Evolutionary conservation across 2,797 vertebrate genomes (phyloP), one percentile per base, ranked within the genome.

Genomic region (Halcyon leucocephala): DNA sequence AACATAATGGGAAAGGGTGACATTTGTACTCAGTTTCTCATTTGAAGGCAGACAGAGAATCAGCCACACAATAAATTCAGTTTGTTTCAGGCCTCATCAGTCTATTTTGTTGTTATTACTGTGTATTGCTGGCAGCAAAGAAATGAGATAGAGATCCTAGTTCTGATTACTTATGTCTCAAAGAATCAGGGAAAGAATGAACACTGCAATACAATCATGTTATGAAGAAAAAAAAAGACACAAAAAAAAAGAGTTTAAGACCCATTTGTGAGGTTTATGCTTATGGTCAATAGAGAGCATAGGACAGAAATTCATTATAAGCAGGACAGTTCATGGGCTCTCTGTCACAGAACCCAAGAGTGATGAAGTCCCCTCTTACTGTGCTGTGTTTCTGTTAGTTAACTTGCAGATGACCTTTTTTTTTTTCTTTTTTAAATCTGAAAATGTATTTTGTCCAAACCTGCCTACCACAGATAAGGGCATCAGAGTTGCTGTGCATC

Each of bases 61-160:
- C 52, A 67, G 49, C 10, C 70, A 85, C 39, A 46, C 52, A 83
- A 67, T 39, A 89, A 91, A 87, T 17, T 33, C 37, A 67, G 48
- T 87, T 89, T 95, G n/a, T 74, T 71, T 82, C 72, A 91, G 44
- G 39, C 51, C 42, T 84, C 79, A 94, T 90, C 66, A 84, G 33
- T 79, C 35, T 86, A 13, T 84, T 90, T 82, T 86, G 41, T 16
- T 72, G 14, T 33, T 86, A 69, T 61, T 88, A 33, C n/a, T 60
- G 62, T 18, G 58, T 61, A 52, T 52, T 86, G 42, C 69, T 91
- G 42, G 48, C 54, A 91, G 66, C 48, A 89, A 31, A 55, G 37
- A 85, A 94, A 78, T 5, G 7, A 88, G 33, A 71, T 8, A 42
- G 41, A 87, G 55, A 74, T 42, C 28, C 24, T 79, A 83, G 73